Conservation (phyloP, 2,113 vertebrate genomes). For the Solea solea region DNA sequence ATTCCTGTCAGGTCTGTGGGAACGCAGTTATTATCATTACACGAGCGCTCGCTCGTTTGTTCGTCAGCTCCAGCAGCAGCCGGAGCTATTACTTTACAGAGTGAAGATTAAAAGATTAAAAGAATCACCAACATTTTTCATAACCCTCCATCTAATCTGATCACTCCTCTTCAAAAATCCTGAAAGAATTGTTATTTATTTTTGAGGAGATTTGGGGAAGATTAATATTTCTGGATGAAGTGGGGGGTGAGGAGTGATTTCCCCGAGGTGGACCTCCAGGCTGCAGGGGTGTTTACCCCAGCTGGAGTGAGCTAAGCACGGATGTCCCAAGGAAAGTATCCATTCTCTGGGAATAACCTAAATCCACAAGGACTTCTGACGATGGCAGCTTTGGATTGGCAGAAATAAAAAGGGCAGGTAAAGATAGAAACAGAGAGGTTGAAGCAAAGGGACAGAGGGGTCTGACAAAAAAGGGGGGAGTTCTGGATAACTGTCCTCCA, state of each 20-base stretch:
- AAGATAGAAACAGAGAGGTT: not conserved
- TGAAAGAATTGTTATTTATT: conserved; percentile 7
- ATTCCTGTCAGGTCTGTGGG: conserved; percentile 37
- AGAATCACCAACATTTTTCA: conserved; percentile 30
- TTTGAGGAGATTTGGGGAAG: conserved; percentile 32
- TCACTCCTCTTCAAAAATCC: conserved; percentile 15
- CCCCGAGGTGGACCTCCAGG: conserved; percentile 54
- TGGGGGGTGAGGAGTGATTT: conserved; percentile 51
- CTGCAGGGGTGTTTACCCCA: conserved; percentile 44
- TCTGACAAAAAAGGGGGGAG: conserved; percentile 18
- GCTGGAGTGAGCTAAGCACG: conserved; percentile 20
- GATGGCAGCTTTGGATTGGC: conserved; percentile 50
- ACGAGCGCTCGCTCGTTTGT: conserved; percentile 25
- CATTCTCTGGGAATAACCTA: conserved; percentile 69
- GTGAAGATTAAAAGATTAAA: conserved; percentile 46
- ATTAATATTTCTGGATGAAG: conserved; percentile 58
- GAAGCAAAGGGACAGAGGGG: conserved; percentile 3
- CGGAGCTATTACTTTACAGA: conserved; percentile 26
- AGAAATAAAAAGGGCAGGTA: conserved; percentile 28
- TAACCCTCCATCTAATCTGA: conserved; percentile 24
- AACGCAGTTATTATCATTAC: conserved; percentile 46
- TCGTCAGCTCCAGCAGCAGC: conserved; percentile 38
- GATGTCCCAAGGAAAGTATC: conserved; percentile 48
- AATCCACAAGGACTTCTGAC: conserved; percentile 72
- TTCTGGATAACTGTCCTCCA: conserved; percentile 42